A percentile compares a stretch with the other conserved stretches of the same genome.
Conservation (phyloP, 2,888 invertebrate genomes). For the Ormyrus thymus region DNA sequence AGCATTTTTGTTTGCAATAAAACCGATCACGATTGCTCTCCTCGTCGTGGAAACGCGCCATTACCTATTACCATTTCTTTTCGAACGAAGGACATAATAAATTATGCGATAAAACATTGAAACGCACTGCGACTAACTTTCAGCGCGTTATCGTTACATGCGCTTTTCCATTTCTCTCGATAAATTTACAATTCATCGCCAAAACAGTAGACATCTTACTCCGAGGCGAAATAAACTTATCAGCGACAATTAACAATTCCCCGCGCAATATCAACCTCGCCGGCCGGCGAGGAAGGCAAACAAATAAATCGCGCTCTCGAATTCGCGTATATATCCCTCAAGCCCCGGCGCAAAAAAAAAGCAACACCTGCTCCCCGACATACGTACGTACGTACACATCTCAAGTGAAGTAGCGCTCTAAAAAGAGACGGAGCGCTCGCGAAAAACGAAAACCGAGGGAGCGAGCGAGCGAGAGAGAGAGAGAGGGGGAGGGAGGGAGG, state of each 20-base stretch:
- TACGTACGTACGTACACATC: too few relatives aligned
- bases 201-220: too few relatives aligned
- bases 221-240: too few relatives aligned
- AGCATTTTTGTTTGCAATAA: slow-evolving; percentile 19
- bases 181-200: too few relatives aligned
- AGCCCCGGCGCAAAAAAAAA: too few relatives aligned
- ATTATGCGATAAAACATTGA: slow-evolving; percentile 9
- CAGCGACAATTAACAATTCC: too few relatives aligned
- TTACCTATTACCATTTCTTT: not conserved
- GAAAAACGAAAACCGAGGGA: slow-evolving; percentile 10
- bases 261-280: too few relatives aligned
- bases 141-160: too few relatives aligned
- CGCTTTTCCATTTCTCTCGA: too few relatives aligned
- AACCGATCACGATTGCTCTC: slow-evolving; percentile 13
- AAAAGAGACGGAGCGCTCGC: not conserved
- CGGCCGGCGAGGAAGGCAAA: too few relatives aligned
- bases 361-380: too few relatives aligned
- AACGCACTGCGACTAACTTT: too few relatives aligned
- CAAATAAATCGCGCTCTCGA: not conserved
- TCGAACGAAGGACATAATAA: slow-evolving; percentile 28
- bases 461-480: not conserved
- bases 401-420: slow-evolving; percentile 12
- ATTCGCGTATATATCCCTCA: not conserved
- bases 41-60: not conserved
- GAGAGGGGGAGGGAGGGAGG: slow-evolving; percentile 1